Evolutionary conservation across 2,888 invertebrate species (phyloP), one percentile per base, ranked within the genome.

Genomic region (Dolichomitus sp.): DNA sequence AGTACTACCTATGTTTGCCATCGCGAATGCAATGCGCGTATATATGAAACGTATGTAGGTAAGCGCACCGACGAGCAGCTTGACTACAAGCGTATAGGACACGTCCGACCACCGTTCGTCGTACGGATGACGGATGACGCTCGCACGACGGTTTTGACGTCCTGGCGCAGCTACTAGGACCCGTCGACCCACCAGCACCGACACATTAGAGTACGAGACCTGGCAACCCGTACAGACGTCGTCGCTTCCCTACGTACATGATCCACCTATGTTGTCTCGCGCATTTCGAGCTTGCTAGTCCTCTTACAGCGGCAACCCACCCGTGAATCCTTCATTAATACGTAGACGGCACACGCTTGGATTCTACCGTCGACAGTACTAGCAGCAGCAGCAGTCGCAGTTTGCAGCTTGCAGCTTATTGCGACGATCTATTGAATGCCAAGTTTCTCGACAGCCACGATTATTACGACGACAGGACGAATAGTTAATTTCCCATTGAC

Each of bases 301-400:
- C 88, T 87, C 89, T 91, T 90, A 90, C 79, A 88, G 85, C 87
- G 88, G 78, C 86, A 91, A 92, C 88, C 92, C 90, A 91, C 88
- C 92, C 93, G 90, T 93, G 89, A 91, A 91, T 93, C 92, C 92
- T 90, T 92, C 90, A 93, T 93, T 92, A 92, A 92, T 91, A 83
- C 80, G 61, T 59, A 14, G 45, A 45, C 65, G 37, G 48, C 69
- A 66, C 74, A 65, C 70, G 66, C 30, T 78, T 48, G 52, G 63
- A 74, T 27, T 70, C 59, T 59, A 50, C 57, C 17, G 48, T 59
- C 72, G 19, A 11, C 52, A 27, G 40, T 54, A 23, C 1, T 2
- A 17, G 17, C 73, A 45, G 19, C 27, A 52, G 7, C 2, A 63
- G n/a, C 2, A n/a, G n/a, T n/a, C n/a, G n/a, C n/a, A n/a, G n/a